Conservation (phyloP, 2,888 invertebrate species). For the Megamerina dolium region DNA sequence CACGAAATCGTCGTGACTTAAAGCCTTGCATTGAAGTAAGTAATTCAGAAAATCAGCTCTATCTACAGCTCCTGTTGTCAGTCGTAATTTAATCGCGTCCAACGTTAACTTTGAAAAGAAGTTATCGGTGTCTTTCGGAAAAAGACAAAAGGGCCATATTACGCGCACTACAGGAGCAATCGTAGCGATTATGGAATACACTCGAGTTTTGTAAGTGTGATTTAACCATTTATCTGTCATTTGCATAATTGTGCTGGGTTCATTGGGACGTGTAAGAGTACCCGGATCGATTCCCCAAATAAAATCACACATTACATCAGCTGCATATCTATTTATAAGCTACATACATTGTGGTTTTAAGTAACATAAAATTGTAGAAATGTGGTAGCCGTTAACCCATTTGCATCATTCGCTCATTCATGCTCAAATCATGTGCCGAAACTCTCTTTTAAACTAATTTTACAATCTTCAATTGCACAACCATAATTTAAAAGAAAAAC, state of each 20-base stretch:
- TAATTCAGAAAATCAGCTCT: slow-evolving; percentile 35
- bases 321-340: slow-evolving; percentile 35
- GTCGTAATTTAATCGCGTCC: slow-evolving; percentile 26
- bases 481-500: too few relatives aligned
- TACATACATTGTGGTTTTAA: too few relatives aligned
- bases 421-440: too few relatives aligned
- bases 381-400: too few relatives aligned
- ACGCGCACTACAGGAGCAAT: slow-evolving; percentile 26
- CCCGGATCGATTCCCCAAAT: slow-evolving; percentile 41
- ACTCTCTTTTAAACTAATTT: too few relatives aligned
- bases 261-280: slow-evolving; percentile 19
- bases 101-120: slow-evolving; percentile 34
- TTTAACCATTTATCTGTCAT: slow-evolving; percentile 30
- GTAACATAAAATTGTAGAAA: too few relatives aligned
- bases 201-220: slow-evolving; percentile 24
- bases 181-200: slow-evolving; percentile 27
- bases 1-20: slow-evolving; percentile 33
- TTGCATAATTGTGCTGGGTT: slow-evolving; percentile 23
- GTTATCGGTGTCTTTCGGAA: slow-evolving; percentile 57
- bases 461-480: too few relatives aligned
- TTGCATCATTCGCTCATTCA: too few relatives aligned
- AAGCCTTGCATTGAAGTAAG: slow-evolving; percentile 31
- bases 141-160: slow-evolving; percentile 27
- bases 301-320: slow-evolving; percentile 36
- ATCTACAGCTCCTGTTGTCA: slow-evolving; percentile 18